Evolutionary conservation across 2,888 invertebrate species (phyloP).

Genomic region (Mythimna lalbum): DNA sequence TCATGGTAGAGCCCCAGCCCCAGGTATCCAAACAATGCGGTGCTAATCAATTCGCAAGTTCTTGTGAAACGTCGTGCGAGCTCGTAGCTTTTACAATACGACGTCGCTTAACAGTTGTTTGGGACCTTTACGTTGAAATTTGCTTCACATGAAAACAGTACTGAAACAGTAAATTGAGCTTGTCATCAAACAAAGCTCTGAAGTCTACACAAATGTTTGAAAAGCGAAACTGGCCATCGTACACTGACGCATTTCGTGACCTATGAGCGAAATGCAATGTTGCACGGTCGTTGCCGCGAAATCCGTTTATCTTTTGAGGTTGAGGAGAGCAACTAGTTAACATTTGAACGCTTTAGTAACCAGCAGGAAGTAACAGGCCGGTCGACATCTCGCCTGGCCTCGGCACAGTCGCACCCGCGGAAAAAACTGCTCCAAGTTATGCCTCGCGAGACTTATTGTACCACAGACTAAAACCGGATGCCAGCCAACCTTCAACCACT

Average conservation of each 20-base stretch:
- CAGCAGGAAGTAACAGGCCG: conserved; percentile 74
- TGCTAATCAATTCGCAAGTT: too few species aligned
- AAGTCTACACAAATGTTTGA: conserved; percentile 14
- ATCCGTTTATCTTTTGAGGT: conserved; percentile 39
- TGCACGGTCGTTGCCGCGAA: conserved; percentile 41
- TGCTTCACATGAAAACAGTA: background rate
- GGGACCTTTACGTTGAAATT: background rate
- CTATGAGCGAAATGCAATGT: conserved; percentile 35
- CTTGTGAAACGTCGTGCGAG: too few species aligned
- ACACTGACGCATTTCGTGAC: conserved; percentile 29
- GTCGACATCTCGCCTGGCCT: conserved; percentile 70
- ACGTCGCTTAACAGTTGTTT: too few species aligned
- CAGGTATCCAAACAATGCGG: too few species aligned
- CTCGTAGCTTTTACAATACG: too few species aligned
- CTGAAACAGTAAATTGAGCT: conserved; percentile 3
- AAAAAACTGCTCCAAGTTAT: conserved; percentile 72
- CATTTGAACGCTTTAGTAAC: conserved; percentile 49
- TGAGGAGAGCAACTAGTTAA: conserved; percentile 50
- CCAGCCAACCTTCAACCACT: conserved; percentile 73
- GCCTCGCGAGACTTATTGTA: conserved; percentile 75
- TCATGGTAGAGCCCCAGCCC: too few species aligned
- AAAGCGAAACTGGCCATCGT: conserved; percentile 1
- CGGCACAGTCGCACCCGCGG: conserved; percentile 64
- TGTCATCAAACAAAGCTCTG: conserved; percentile 22
- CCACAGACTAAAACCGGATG: conserved; percentile 74